phyloP scores from a whole-genome alignment of 2,797 vertebrate species.

The Chaunax sp. region DNA sequence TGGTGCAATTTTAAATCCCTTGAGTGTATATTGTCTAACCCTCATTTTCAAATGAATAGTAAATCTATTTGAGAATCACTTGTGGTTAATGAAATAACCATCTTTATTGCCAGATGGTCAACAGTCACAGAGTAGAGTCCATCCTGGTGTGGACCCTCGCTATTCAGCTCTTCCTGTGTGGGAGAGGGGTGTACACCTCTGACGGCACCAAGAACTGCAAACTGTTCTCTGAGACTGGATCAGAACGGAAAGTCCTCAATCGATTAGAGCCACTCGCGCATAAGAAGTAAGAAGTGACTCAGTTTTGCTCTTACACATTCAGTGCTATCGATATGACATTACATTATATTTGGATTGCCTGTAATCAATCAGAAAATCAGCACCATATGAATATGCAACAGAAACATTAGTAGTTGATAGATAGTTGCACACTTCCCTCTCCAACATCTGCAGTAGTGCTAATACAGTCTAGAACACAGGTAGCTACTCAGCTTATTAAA shows the following conservation, averaged over 20 bases:
- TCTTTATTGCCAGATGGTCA: conserved; percentile 44
- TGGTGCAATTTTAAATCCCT: too few species aligned
- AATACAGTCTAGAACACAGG: too few species aligned
- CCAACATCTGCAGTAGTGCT: too few species aligned
- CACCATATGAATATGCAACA: too few species aligned
- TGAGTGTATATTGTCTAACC: too few species aligned
- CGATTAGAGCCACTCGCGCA: conserved; percentile 74
- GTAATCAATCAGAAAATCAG: background rate
- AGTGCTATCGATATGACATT: background rate
- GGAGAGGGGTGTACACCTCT: conserved; percentile 39
- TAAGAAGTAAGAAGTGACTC: conserved; percentile 70
- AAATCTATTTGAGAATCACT: background rate
- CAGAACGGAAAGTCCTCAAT: conserved; percentile 57
- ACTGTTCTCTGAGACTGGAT: conserved; percentile 28
- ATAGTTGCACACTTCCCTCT: background rate
- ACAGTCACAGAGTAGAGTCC: conserved; percentile 13
- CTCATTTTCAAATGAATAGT: background rate
- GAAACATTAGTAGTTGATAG: too few species aligned
- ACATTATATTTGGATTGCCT: conserved; percentile 2
- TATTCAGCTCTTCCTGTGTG: conserved; percentile 67
- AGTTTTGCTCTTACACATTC: background rate
- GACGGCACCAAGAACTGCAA: conserved; percentile 68
- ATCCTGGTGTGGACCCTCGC: conserved; percentile 64
- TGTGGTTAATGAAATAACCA: background rate
- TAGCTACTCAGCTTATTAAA: too few species aligned